Evolutionary conservation across 2,888 invertebrate genomes (phyloP), one percentile per base, ranked within the genome.

Genomic region (Ochropleura plecta): DNA sequence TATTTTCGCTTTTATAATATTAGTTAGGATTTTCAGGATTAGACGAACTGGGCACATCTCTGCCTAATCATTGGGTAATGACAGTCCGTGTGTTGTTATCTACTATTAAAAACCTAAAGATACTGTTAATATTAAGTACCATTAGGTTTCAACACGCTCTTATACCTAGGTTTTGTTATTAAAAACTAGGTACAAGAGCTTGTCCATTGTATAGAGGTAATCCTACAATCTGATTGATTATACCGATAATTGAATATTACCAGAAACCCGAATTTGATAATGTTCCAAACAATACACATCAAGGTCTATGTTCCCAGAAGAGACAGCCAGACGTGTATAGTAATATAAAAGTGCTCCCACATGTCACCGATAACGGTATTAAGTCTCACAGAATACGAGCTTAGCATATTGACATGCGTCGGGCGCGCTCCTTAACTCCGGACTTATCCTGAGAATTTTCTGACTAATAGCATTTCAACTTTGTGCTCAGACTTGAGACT

Each of bases 391-490:
- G 6, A 46, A 18, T 59, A 30, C 16, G 18, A 8, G 59, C 59
- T 67, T 51, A 60, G 59, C 51, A 20, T 77, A 67, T 51, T 67
- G 51, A 40, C 67, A 12, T 40, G 30, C 46, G 40, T 40, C 46
- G 40, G 18, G 9, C 4, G 16, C 12, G 9, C 30, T 51, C 44
- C 30, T 30, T 2, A 30, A 30, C 30, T 78, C 42, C 5, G 16
- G 18, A 30, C 60, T 60, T 12, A 48, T 44, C 16, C 42, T 53
- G 16, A 16, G 30, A 53, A 67, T 53, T 9, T 60, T 60, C 20
- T 44, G 4, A 10, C 42, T 74, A 59, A 76, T 65, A 4, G 18
- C 10, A 51, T 76, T 75, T 76, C 44, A 76, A 51, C 20, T 76
- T 20, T 3, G 40, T 18, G n/a, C 20, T 60, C 20, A 44, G 20